Evolutionary conservation across 2,113 vertebrate species (phyloP).

Genomic region (Herpetotheres cachinnans): DNA sequence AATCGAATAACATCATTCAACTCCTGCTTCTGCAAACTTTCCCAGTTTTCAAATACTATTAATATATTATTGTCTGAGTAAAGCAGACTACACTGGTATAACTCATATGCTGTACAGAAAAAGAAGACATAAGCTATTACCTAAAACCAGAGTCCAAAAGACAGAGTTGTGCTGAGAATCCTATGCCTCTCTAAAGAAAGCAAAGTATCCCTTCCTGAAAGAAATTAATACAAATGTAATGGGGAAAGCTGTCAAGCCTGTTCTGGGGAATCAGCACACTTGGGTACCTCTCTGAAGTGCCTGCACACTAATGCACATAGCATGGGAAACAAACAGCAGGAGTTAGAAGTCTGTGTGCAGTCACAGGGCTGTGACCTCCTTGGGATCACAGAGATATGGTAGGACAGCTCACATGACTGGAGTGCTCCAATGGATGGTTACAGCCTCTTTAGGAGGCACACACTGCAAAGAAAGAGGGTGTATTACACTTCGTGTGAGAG

Average conservation of each 20-base stretch:
- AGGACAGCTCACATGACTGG: too few relatives aligned
- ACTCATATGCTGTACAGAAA: neutral
- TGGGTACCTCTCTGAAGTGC: neutral
- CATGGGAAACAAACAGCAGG: neutral
- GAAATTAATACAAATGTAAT: neutral
- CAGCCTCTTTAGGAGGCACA: neutral
- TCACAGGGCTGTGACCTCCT: neutral
- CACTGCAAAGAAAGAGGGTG: fast-evolving
- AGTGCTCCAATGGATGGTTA: neutral
- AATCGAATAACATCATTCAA: neutral
- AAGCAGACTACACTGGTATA: neutral
- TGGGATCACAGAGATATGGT: fast-evolving
- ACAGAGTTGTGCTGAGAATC: neutral
- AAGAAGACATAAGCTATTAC: neutral
- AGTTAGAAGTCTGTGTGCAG: neutral
- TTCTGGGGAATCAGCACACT: neutral
- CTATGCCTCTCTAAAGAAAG: neutral
- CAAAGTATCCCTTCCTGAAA: neutral
- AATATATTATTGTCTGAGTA: neutral
- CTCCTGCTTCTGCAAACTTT: neutral
- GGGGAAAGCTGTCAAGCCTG: neutral
- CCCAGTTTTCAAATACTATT: neutral
- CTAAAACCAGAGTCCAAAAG: neutral
- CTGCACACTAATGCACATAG: neutral
- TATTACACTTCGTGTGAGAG: neutral